phyloP scores from a whole-genome alignment of 2,888 invertebrate species.

The Caenorhabditis panamensis region DNA sequence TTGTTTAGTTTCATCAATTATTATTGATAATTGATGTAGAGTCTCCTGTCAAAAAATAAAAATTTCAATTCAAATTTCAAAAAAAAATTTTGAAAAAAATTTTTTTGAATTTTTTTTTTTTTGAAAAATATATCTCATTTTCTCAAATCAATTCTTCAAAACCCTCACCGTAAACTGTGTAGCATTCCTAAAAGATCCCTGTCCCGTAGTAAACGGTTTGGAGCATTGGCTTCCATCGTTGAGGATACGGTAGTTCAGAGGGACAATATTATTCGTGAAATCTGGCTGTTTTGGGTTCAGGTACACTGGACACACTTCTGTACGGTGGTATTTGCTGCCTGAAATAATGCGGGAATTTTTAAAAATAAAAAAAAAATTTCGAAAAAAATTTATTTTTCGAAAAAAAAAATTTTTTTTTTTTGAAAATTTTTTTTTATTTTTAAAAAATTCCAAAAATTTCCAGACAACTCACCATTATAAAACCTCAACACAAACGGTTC shows the following conservation, averaged over 20 bases:
- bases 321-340: constrained; percentile 19
- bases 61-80: not conserved
- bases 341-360: not conserved
- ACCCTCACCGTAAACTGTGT: constrained; percentile 57
- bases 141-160: not conserved
- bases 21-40: no score
- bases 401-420: not conserved
- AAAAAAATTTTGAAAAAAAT: no score
- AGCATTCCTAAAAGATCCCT: constrained; percentile 51
- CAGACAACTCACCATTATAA: constrained; percentile 27
- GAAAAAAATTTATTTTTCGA: no score
- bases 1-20: no score
- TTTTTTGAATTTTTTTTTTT: no score
- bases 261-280: constrained; percentile 38
- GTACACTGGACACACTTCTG: constrained; percentile 27
- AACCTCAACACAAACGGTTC: constrained; percentile 25
- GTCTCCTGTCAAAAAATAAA: no score
- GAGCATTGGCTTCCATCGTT: constrained; percentile 62
- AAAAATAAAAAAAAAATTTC: not conserved
- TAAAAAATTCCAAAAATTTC: no score
- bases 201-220: constrained; percentile 22
- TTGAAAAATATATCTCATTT: no score
- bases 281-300: not conserved
- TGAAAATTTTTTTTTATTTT: not conserved
- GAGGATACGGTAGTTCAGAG: constrained; percentile 65